Conservation (phyloP, 64 coral and sea anemone species). For the Porites lutea region DNA sequence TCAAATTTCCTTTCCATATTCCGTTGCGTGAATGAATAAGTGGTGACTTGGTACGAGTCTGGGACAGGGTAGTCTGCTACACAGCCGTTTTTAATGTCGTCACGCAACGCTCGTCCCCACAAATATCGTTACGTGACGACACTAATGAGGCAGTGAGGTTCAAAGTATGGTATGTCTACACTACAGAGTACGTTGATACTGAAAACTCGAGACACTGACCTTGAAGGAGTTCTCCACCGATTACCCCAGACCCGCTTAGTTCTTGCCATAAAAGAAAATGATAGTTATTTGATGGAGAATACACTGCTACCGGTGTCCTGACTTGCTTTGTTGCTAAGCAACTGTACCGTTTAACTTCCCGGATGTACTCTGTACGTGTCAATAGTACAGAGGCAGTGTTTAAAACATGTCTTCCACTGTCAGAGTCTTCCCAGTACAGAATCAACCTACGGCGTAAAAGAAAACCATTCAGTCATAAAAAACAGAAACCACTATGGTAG, state of each 20-base stretch:
- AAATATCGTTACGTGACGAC: no score
- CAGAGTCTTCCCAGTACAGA: constrained; percentile 82
- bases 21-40: no score
- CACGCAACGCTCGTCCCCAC: no score
- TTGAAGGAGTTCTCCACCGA: constrained; percentile 76
- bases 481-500: no score
- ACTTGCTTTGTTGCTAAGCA: constrained; percentile 61
- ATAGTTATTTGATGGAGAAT: constrained; percentile 48
- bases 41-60: no score
- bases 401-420: constrained; percentile 60
- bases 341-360: constrained; percentile 33
- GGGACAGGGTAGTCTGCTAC: no score
- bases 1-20: no score
- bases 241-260: constrained; percentile 59
- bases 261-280: constrained; percentile 90
- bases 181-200: neutral
- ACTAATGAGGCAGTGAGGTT: neutral
- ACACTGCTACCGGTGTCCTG: constrained; percentile 58
- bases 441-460: constrained; percentile 54
- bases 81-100: no score
- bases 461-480: no score
- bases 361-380: constrained; percentile 23
- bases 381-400: constrained; percentile 39
- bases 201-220: neutral
- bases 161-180: neutral